Conservation (phyloP, 2,113 vertebrate genomes). For the Vicugna pacos region DNA sequence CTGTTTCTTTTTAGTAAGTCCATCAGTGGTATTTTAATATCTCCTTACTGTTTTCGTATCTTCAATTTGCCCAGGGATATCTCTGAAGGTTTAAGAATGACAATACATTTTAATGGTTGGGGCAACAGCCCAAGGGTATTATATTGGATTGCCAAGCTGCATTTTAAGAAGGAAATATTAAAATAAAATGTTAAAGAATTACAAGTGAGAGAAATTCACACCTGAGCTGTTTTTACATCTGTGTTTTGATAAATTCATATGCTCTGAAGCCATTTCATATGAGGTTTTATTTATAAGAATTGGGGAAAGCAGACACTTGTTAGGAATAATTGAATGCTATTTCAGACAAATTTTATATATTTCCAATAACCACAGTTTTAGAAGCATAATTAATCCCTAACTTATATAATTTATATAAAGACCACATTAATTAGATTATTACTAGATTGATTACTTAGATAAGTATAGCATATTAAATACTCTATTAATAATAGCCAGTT, state of each 20-base stretch:
- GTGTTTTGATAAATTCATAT: slow-evolving; percentile 23
- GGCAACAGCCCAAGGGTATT: neutral
- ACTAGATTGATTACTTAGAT: neutral
- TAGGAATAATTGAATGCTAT: neutral
- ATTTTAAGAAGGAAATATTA: slow-evolving; percentile 45
- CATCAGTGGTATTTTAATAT: slow-evolving; percentile 8
- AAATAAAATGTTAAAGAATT: slow-evolving; percentile 65
- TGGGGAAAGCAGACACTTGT: neutral
- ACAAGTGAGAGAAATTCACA: slow-evolving; percentile 43
- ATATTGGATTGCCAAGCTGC: neutral
- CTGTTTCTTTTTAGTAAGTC: neutral
- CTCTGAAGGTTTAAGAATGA: slow-evolving; percentile 37
- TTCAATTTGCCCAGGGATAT: neutral
- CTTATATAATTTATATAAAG: neutral
- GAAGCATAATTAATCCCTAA: neutral
- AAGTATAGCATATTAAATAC: neutral
- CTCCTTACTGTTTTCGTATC: slow-evolving; percentile 4
- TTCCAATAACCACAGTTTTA: neutral
- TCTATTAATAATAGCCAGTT: neutral
- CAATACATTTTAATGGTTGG: slow-evolving; percentile 38
- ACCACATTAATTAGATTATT: neutral
- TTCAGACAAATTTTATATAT: neutral
- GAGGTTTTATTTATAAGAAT: slow-evolving; percentile 4
- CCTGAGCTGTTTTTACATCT: slow-evolving; percentile 34
- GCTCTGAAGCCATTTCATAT: neutral